Evolutionary conservation across 2,888 invertebrate genomes (phyloP).

Genomic region (Leucoma salicis): DNA sequence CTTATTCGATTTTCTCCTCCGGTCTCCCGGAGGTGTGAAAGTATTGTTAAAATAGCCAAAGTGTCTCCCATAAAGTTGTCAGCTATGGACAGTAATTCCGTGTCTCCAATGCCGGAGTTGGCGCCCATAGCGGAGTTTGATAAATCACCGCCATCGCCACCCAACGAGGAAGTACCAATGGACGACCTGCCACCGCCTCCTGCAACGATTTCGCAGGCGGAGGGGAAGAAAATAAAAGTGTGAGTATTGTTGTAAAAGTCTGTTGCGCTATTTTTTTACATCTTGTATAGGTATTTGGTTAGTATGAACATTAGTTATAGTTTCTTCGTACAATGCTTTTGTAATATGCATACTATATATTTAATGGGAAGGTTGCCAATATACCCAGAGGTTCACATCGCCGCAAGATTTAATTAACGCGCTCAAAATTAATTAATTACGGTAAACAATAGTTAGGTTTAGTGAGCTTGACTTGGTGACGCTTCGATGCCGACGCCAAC

Average conservation of each 20-base stretch:
- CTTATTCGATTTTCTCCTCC: conserved; percentile 46
- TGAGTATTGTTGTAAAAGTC: conserved; percentile 48
- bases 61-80: conserved; percentile 82
- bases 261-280: not conserved
- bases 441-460: no score
- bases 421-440: no score
- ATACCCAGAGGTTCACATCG: no score
- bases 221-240: conserved; percentile 80
- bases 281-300: no score
- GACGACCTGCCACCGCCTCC: conserved; percentile 86
- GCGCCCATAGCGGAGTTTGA: conserved; percentile 88
- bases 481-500: no score
- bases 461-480: no score
- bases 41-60: conserved; percentile 62
- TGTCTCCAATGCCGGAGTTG: conserved; percentile 85
- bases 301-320: no score
- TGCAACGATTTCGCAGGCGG: conserved; percentile 80
- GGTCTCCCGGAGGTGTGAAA: conserved; percentile 56
- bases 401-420: no score
- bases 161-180: conserved; percentile 83
- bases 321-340: no score
- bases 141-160: conserved; percentile 86
- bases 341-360: no score
- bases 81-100: conserved; percentile 86
- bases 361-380: no score